These are phyloP conservation scores for Rhabdophis nuchalis DNA, from an alignment of 2,797 vertebrate genomes.

Conservation along the genomic window DNA sequence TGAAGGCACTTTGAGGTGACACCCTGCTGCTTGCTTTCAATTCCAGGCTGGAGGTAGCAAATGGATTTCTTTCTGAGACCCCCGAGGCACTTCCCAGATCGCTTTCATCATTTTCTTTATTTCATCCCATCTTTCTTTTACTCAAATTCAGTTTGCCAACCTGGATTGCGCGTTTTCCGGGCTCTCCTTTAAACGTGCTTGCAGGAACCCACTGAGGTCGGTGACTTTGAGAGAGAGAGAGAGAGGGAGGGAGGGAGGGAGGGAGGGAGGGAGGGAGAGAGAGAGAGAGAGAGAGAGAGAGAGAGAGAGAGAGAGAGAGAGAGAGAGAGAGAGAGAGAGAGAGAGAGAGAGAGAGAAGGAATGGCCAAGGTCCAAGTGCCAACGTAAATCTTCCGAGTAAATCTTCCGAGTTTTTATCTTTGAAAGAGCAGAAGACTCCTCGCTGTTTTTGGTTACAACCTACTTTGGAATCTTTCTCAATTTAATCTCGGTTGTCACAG, in stretches of 20 bases:
- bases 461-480: neutral
- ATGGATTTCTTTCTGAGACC: neutral
- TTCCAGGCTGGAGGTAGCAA: neutral
- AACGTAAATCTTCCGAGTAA: neutral
- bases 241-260: too few relatives aligned
- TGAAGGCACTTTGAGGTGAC: neutral
- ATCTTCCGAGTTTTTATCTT: neutral
- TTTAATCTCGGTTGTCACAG: neutral
- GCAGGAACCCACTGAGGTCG: neutral
- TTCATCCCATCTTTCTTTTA: neutral
- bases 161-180: neutral
- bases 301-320: too few relatives aligned
- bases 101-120: neutral
- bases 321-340: too few relatives aligned
- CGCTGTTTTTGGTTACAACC: neutral
- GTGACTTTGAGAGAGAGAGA: neutral
- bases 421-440: neutral
- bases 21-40: neutral
- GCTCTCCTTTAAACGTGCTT: neutral
- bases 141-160: neutral
- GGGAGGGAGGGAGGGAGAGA: too few relatives aligned
- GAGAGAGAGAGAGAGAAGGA: too few relatives aligned
- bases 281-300: too few relatives aligned
- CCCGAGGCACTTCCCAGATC: neutral
- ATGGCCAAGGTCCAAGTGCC: neutral